phyloP scores from a whole-genome alignment of 2,888 invertebrate genomes.

The Pandemis heparana region DNA sequence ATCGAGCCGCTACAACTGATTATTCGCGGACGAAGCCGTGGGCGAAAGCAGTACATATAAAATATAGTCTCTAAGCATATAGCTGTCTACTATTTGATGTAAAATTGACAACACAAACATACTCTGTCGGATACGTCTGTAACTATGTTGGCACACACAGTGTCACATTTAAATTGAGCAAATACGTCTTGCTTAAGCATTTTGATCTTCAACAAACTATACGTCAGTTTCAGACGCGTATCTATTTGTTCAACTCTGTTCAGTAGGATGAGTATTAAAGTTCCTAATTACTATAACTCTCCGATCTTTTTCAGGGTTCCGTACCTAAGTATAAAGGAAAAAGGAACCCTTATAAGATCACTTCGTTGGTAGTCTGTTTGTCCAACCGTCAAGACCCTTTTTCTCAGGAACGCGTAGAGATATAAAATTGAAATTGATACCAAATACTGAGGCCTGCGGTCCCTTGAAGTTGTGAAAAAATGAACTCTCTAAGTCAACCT shows the following conservation, averaged over 20 bases:
- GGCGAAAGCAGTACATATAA: not conserved
- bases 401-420: too few relatives aligned
- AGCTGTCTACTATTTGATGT: not conserved
- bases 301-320: too few relatives aligned
- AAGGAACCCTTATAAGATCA: too few relatives aligned
- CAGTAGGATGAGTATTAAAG: not conserved
- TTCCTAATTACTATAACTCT: too few relatives aligned
- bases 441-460: too few relatives aligned
- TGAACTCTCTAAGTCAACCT: too few relatives aligned
- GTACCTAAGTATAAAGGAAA: too few relatives aligned
- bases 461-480: too few relatives aligned
- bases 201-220: not conserved
- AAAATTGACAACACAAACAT: not conserved
- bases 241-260: not conserved
- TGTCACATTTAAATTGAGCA: not conserved
- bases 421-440: too few relatives aligned
- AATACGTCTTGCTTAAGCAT: not conserved
- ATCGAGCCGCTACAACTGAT: too few relatives aligned
- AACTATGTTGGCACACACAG: not conserved
- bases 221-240: not conserved
- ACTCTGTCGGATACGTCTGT: not conserved
- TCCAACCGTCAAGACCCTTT: too few relatives aligned
- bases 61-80: not conserved
- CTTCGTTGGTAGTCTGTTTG: too few relatives aligned
- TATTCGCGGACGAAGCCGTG: not conserved